Evolutionary conservation across 1,140 invertebrate genomes (phyloP), one percentile per base, ranked within the genome.

Genomic region (Anastatus disparis): DNA sequence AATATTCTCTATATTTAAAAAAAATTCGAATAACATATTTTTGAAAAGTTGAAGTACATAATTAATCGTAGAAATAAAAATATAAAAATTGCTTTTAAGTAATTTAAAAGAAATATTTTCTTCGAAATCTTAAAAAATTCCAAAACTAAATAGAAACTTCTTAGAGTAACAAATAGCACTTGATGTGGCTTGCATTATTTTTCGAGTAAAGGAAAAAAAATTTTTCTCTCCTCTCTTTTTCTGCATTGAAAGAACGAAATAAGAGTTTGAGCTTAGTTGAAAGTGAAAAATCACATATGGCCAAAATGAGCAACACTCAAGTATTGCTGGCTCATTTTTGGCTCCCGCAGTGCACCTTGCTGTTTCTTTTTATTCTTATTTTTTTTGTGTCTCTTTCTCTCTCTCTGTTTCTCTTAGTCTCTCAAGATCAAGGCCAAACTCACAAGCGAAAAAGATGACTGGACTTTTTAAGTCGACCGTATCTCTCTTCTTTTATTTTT

Each of bases 381-480:
- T n/a, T n/a, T n/a, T n/a, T n/a, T n/a, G n/a, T n/a, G 40, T 40
- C 62, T 26, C 35, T 40, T 22, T 55, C 63, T 53, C 31, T 38
- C 20, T 17, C 35, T 50, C 26, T 35, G 22, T 17, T 55, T 44
- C 50, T 10, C 56, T 75, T 72, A 42, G 74, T 58, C 74, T 76
- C 77, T 80, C 83, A 85, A 85, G 83, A 85, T 85, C 83, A 85
- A 84, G 82, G 82, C 79, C 83, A 82, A n/a, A 67, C 72, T 75
- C 75, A n/a, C n/a, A 76, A 58, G 27, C 72, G 81, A 78, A n/a
- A n/a, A n/a, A n/a, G 82, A 85, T 85, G 84, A 85, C 83, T 85
- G 78, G 82, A 82, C 82, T 82, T 76, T 83, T 84, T 82, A 81
- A 80, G 74, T 76, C 73, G 76, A 20, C 27, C 42, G 31, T 35